These are phyloP conservation scores for Anthoscopus minutus DNA, from an alignment of 2,113 vertebrate species.

Conservation along the genomic window DNA sequence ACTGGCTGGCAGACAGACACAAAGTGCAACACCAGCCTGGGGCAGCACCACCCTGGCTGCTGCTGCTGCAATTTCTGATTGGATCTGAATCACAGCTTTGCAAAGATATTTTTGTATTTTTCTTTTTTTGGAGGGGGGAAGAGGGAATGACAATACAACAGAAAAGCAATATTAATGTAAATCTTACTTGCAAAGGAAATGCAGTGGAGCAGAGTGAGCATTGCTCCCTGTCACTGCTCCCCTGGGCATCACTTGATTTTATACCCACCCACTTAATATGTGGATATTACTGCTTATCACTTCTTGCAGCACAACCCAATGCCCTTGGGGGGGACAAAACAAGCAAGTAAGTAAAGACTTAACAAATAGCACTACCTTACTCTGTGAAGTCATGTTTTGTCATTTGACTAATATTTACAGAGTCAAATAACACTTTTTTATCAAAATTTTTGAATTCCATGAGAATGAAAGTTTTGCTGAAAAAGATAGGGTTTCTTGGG, in stretches of 20 bases:
- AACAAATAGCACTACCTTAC: background rate
- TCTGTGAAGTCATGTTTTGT: rapidly evolving
- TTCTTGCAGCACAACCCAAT: background rate
- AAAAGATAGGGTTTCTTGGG: background rate
- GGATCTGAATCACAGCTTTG: background rate
- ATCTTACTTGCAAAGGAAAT: background rate
- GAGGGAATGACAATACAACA: rapidly evolving
- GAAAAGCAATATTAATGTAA: background rate
- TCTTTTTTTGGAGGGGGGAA: too few relatives aligned
- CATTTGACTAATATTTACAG: background rate
- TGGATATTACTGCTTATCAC: rapidly evolving
- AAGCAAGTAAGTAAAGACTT: background rate
- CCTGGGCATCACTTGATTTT: background rate
- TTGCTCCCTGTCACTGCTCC: background rate
- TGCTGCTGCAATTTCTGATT: background rate
- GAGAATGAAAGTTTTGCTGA: background rate
- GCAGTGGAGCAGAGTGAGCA: background rate
- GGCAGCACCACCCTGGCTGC: background rate
- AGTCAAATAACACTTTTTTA: background rate
- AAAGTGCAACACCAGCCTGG: background rate
- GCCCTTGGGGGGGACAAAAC: background rate
- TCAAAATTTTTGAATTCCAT: background rate
- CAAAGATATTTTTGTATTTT: background rate
- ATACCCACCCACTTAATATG: rapidly evolving
- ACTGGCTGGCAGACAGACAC: background rate